These are phyloP conservation scores for Nemapogon koenigi DNA, from an alignment of 2,888 invertebrate species.

Conservation along the genomic window DNA sequence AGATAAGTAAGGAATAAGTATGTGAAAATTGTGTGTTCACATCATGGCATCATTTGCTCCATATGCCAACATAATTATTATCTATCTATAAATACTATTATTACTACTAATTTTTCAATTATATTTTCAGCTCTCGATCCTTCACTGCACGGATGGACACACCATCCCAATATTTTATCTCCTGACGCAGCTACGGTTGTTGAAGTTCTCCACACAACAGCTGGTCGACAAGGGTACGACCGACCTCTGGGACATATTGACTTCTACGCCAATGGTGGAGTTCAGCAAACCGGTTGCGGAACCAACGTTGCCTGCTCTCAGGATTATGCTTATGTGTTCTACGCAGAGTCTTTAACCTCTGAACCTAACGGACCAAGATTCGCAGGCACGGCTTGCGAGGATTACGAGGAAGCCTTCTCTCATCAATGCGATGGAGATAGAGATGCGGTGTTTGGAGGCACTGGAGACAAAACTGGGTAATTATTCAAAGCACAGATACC, in stretches of 20 bases:
- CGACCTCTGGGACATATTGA: constrained; percentile 41
- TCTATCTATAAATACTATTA: too few species aligned
- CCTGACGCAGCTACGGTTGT: constrained; percentile 36
- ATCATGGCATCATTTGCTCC: too few species aligned
- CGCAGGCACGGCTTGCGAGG: constrained; percentile 37
- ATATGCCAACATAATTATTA: too few species aligned
- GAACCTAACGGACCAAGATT: constrained; percentile 27
- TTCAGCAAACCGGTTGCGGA: constrained; percentile 35
- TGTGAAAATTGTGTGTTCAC: too few species aligned
- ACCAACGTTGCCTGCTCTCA: constrained; percentile 32
- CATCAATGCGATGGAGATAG: constrained; percentile 29
- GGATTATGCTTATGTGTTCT: constrained; percentile 31
- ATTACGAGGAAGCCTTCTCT: constrained; percentile 28
- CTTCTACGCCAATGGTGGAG: constrained; percentile 51
- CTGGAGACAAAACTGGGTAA: constrained; percentile 29
- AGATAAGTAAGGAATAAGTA: too few species aligned
- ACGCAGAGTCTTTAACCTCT: constrained; percentile 37
- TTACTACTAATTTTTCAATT: constrained; percentile 1
- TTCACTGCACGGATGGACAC: constrained; percentile 45
- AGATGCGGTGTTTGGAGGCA: constrained; percentile 37
- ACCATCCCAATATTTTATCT: constrained; percentile 33
- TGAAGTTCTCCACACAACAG: constrained; percentile 45
- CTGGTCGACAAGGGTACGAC: constrained; percentile 40
- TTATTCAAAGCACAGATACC: too few species aligned
- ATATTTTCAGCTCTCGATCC: constrained; percentile 49